Base-by-base conservation (phyloP, 37 sponge, comb jelly and placozoan genomes). In the Trichoplax adhaerens region DNA sequence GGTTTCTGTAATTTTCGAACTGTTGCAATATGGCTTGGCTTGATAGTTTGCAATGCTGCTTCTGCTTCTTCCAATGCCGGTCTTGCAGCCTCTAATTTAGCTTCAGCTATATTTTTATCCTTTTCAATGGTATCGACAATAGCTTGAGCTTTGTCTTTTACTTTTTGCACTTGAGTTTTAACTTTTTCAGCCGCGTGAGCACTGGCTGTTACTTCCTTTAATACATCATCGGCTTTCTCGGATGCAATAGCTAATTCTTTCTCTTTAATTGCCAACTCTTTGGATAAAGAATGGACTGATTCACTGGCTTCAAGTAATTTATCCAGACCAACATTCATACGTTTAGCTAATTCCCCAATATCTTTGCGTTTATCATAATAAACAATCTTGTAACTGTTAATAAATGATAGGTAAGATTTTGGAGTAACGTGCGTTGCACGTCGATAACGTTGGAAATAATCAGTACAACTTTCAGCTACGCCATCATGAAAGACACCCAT, bases 121-220 rank as follows among this genome's bases (percentile, higher is more conserved):
- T 74, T 74, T 48, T 83, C 74, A 58, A 98, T 98, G 64, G 79
- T 78, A 63, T 98, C 94, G 57, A 93, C 94, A 65, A 98, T 85
- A 50, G 83, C 85, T 67, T 98, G 99, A 1, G 99, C 99, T 69
- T 77, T 98, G 73, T 98, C 99, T 68, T 98, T 98, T 57, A 98
- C 99, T 70, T 81, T 84, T 76, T 98, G 99, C 10, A 98, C 99
- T 3, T 85, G 77, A 48, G 94, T 88, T 71, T 98, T 98, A 54
- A 98, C 99, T 62, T 89, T 93, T 77, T 93, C 99, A 53, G 99
- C 99, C 55, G 99, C 99, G 52, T 84, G 85, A 47, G 99, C 99
- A 64, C 86, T 89, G 57, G 79, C 88, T 4, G 99, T 93, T 65
- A 98, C 99, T 70, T 93, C 94, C 55, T 58, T 79, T 1, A 98